Conservation (phyloP, 2,888 invertebrate species). For the Andrena haemorrhoa region DNA sequence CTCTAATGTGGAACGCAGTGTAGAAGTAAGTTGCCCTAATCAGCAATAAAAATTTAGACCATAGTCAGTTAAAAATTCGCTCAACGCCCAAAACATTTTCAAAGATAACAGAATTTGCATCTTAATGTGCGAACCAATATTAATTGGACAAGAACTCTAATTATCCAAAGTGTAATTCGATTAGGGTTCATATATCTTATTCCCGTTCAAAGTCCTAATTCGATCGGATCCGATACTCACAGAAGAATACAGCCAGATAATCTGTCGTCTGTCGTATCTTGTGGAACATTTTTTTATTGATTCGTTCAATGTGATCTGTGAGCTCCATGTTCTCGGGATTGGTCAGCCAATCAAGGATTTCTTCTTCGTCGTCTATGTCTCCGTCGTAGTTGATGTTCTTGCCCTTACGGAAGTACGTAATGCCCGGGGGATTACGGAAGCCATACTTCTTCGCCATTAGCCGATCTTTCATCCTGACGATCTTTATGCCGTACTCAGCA, state of each 20-base stretch:
- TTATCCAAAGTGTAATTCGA: background rate
- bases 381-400: constrained; percentile 97
- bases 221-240: constrained; percentile 88
- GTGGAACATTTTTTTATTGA: constrained; percentile 96
- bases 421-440: constrained; percentile 94
- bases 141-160: background rate
- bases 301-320: constrained; percentile 96
- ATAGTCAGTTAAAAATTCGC: too few relatives aligned
- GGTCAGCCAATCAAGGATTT: constrained; percentile 95
- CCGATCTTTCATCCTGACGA: constrained; percentile 94
- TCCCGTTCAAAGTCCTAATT: background rate
- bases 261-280: constrained; percentile 95
- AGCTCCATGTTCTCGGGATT: constrained; percentile 97
- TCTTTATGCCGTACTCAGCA: constrained; percentile 95
- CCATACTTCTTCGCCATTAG: constrained; percentile 98
- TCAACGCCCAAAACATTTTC: background rate
- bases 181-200: background rate
- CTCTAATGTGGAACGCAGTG: too few relatives aligned
- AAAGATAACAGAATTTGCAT: background rate
- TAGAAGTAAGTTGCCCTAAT: too few relatives aligned
- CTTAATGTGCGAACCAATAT: background rate
- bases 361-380: constrained; percentile 96
- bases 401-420: constrained; percentile 95
- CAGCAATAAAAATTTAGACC: too few relatives aligned
- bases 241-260: constrained; percentile 96